Conservation (phyloP, 2,888 invertebrate species). For the Osedax fenrisi region DNA sequence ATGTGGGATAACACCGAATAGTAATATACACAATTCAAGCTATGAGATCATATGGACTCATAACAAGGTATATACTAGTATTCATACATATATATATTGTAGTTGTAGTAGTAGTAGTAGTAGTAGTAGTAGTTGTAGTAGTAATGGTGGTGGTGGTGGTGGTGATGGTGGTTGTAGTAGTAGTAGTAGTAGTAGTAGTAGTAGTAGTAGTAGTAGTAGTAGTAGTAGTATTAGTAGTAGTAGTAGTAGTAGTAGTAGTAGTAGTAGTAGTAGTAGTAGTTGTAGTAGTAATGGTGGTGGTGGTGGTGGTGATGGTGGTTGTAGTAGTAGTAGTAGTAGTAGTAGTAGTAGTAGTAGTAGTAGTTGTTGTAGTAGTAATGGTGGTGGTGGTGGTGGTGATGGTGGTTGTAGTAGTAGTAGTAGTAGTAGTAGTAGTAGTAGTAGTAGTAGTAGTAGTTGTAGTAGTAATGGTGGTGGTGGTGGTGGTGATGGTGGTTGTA, state of each 20-base stretch:
- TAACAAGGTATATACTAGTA: no score
- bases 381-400: not conserved
- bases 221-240: no score
- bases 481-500: not conserved
- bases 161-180: no score
- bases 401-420: no score
- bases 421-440: not conserved
- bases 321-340: no score
- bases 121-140: not conserved
- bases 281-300: not conserved
- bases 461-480: not conserved
- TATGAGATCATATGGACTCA: no score
- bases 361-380: not conserved
- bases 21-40: no score
- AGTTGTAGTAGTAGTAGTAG: constrained; percentile 3
- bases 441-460: not conserved
- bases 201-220: constrained; percentile 5
- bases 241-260: not conserved
- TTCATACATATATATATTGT: no score
- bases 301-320: not conserved
- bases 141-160: not conserved
- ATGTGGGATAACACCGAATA: no score
- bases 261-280: not conserved
- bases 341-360: not conserved
- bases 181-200: not conserved